Base-by-base conservation (phyloP, 2,888 invertebrate species). In the Steinernema hermaphroditum region DNA sequence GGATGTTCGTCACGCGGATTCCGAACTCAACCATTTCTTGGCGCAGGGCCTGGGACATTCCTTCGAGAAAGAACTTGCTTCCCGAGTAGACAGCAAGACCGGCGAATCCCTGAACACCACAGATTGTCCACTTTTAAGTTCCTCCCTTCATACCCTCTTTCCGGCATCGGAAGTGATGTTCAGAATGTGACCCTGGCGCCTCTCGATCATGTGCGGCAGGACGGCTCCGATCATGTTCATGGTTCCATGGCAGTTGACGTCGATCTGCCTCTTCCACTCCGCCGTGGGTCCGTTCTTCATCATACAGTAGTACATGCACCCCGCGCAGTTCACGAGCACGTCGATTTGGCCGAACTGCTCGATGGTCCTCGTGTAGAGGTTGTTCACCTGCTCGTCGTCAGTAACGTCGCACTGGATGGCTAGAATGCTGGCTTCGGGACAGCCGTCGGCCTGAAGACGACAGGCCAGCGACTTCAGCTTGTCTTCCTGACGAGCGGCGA, bases 161-260 rank as follows among this genome's bases (percentile, higher is more conserved):
- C 88, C 88, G 19, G 88, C 88, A 82, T 88, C 87, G 29, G 88
- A 88, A 0, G 88, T 86, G 75, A 88, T 87, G 79, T 88, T 88
- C 29, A 77, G 41, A 69, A 88, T 88, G 75, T 88, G 88, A 22
- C 88, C 88, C 44, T 75, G 74, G 43, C 81, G 82, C 70, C 87
- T 83, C 49, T 84, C 79, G n/a, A 87, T 41, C 88, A 88, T 88
- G 2, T 86, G 85, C 68, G 83, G 82, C 22, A 88, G 75, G 0
- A 88, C 87, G 44, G 86, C 87, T 14, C 86, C 88, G 49, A 88
- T 85, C 76, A 87, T 84, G 78, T 88, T 87, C 29, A 87, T 83
- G n/a, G 87, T 82, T 29, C 88, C 88, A 86, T 88, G 78, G 71
- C 87, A 84, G 80, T 88, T 88, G 72, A 88, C 81, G 73, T 88